Conservation (phyloP, 2,888 invertebrate genomes). For the Synergus gifuensis region DNA sequence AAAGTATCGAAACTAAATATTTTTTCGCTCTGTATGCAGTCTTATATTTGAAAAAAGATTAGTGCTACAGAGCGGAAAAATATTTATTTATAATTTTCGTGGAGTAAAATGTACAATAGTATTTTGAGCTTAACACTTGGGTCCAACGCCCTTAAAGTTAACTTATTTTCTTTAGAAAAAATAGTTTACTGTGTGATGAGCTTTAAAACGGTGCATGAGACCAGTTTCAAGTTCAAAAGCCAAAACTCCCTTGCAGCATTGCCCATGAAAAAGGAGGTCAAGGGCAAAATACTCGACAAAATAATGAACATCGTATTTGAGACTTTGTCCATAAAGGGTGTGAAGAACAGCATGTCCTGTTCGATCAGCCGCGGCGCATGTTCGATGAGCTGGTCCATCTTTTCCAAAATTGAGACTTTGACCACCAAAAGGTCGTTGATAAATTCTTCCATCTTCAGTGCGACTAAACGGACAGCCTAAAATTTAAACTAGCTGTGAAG, state of each 20-base stretch:
- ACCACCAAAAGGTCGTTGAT: constrained; percentile 86
- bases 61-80: too few species aligned
- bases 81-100: too few species aligned
- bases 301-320: constrained; percentile 84
- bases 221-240: constrained; percentile 86
- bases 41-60: too few species aligned
- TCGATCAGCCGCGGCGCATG: constrained; percentile 85
- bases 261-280: constrained; percentile 84
- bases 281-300: constrained; percentile 86
- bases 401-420: constrained; percentile 84
- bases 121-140: too few species aligned
- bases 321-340: constrained; percentile 84
- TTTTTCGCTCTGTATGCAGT: too few species aligned
- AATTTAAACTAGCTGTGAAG: too few species aligned
- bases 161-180: too few species aligned
- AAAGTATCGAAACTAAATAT: too few species aligned
- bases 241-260: constrained; percentile 81
- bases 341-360: constrained; percentile 86
- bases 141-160: too few species aligned
- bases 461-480: constrained; percentile 85
- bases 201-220: constrained; percentile 83
- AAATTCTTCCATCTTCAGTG: constrained; percentile 84
- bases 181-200: constrained; percentile 77
- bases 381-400: constrained; percentile 83
- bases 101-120: too few species aligned